Evolutionary conservation across 2,113 vertebrate species (phyloP), one percentile per base, ranked within the genome.

Genomic region (Stomatorhinus ivindoensis): DNA sequence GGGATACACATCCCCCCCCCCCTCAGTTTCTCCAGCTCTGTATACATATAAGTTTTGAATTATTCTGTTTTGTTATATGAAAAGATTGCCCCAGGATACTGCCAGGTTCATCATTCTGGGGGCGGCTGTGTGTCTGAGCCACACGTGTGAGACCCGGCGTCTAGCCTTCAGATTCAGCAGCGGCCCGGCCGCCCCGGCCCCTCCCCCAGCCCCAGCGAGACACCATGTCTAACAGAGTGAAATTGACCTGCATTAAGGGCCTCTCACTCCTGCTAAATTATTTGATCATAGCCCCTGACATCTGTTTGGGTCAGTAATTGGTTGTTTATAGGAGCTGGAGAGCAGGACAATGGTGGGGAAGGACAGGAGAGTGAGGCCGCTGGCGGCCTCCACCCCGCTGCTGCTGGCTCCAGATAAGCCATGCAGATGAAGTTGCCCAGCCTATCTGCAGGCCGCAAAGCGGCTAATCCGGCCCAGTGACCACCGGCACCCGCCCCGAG

Each of bases 301-400:
- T 96, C 94, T 96, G 96, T 96, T 96, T 95, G 95, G 95, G 94
- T 93, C 95, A 96, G 96, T 96, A 97, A 96, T 97, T 96, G 95
- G 94, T 96, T 96, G 95, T 95, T 96, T 96, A 96, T 96, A 94
- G 92, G 94, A 95, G 95, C 91, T 91, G 93, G 90, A 93, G 91
- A 95, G 93, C 93, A 94, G 95, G 94, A 94, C 95, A 96, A 95
- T 95, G 94, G 95, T 83, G 93, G 93, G 93, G 92, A 86, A 90
- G 50, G 85, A 87, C 55, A 42, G 93, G 92, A 17, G 94, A 94
- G 95, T 95, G 94, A 94, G 94, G 93, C 95, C 93, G 92, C 93
- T 95, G 95, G 96, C 93, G 95, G 94, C 92, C 94, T 91, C 94
- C 92, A 93, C 92, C 92, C 89, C 69, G 46, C 88, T 61, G 27